These are phyloP conservation scores for Otis tarda DNA, from an alignment of 2,113 vertebrate species.

Conservation along the genomic window DNA sequence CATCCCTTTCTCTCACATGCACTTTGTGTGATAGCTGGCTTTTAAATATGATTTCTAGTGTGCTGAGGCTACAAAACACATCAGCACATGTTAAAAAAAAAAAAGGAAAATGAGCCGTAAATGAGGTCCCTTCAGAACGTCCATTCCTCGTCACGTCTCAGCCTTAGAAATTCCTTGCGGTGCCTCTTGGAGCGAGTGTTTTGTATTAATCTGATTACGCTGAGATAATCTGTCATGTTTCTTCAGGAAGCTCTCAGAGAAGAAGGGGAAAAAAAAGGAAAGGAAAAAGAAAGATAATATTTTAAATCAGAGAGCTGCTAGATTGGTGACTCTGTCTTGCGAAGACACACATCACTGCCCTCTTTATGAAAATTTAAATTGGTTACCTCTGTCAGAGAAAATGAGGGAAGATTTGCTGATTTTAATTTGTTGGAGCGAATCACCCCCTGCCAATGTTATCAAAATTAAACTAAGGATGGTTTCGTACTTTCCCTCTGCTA, in stretches of 20 bases:
- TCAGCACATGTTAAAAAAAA: neutral
- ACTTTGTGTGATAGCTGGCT: fast-evolving
- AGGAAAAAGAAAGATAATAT: slow-evolving; percentile 5
- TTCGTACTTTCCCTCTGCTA: neutral
- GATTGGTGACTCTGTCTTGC: slow-evolving; percentile 34
- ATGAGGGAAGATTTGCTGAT: slow-evolving; percentile 59
- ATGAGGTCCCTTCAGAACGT: neutral
- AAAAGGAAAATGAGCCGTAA: neutral
- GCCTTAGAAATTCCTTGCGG: neutral
- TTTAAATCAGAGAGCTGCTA: slow-evolving; percentile 46
- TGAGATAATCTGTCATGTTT: slow-evolving; percentile 42
- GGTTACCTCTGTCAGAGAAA: slow-evolving; percentile 62
- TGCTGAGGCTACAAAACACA: neutral
- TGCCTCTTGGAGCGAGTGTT: neutral
- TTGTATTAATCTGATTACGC: slow-evolving; percentile 54
- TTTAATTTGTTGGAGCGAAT: slow-evolving; percentile 35
- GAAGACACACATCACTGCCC: slow-evolving; percentile 53
- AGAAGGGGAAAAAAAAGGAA: neutral
- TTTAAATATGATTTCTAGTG: neutral
- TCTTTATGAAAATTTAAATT: slow-evolving; percentile 72
- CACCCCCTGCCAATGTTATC: neutral
- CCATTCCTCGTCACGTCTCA: neutral
- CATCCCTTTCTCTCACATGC: neutral
- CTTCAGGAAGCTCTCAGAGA: slow-evolving; percentile 1
- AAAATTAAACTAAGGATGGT: slow-evolving; percentile 14